Conservation (phyloP, 1,140 invertebrate species). For the Drosophila nigromelanica region DNA sequence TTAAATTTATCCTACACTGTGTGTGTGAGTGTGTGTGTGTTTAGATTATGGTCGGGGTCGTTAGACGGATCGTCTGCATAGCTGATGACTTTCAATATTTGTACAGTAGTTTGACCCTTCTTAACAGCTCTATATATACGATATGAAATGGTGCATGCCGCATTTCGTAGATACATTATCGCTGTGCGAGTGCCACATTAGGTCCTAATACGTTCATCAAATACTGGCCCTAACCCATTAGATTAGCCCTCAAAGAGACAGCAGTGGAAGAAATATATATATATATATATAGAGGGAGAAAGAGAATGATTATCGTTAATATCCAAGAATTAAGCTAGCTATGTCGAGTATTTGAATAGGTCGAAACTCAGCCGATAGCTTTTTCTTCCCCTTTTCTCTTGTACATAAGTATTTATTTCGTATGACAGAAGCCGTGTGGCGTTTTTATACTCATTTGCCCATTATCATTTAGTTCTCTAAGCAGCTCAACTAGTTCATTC, state of each 20-base stretch:
- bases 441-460: neutral
- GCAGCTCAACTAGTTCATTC: conserved; percentile 35
- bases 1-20: conserved; percentile 14
- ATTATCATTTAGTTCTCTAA: conserved; percentile 5
- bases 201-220: conserved; percentile 54
- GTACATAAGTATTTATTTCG: neutral
- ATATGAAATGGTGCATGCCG: conserved; percentile 35
- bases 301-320: neutral
- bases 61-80: conserved; percentile 37
- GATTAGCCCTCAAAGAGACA: conserved; percentile 4
- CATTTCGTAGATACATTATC: conserved; percentile 60
- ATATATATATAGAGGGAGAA: neutral
- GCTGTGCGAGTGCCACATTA: conserved; percentile 38
- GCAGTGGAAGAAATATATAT: neutral
- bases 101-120: conserved; percentile 79
- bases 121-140: conserved; percentile 69
- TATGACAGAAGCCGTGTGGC: neutral
- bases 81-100: conserved; percentile 75
- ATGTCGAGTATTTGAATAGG: neutral
- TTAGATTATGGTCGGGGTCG: conserved; percentile 48
- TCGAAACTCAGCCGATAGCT: neutral
- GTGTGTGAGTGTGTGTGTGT: conserved; percentile 42
- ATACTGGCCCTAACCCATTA: conserved; percentile 51
- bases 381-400: too few relatives aligned
- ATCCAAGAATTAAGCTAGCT: conserved; percentile 9